phyloP scores from a whole-genome alignment of 2,888 invertebrate species.

The Agonopterix heracliana region DNA sequence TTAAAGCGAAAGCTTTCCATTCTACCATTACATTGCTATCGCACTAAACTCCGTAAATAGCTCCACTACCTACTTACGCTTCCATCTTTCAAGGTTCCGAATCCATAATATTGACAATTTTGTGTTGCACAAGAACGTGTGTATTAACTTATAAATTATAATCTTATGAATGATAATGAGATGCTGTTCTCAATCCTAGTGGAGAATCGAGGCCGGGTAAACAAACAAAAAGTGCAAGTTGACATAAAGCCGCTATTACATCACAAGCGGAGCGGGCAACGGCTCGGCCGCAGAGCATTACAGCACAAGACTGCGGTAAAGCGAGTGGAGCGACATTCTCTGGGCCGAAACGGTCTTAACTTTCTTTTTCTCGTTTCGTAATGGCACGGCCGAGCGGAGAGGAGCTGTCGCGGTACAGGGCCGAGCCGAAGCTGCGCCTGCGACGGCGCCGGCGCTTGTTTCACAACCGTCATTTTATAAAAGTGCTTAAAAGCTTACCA shows the following conservation, averaged over 20 bases:
- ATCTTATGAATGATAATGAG: slow-evolving; percentile 14
- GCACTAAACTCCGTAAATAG: not conserved
- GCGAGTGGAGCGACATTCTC: slow-evolving; percentile 50
- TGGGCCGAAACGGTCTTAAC: slow-evolving; percentile 50
- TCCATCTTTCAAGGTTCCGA: slow-evolving; percentile 8
- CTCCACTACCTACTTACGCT: not conserved
- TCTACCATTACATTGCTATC: not conserved
- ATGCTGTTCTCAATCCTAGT: slow-evolving; percentile 26
- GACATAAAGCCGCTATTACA: slow-evolving; percentile 36
- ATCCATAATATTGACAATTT: slow-evolving; percentile 6
- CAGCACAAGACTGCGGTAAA: slow-evolving; percentile 27
- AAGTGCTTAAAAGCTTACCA: not conserved
- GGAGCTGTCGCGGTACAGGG: slow-evolving; percentile 38
- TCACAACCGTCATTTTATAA: slow-evolving; percentile 25
- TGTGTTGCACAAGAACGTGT: slow-evolving; percentile 10
- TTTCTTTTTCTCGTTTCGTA: slow-evolving; percentile 69
- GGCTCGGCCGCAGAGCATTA: slow-evolving; percentile 29
- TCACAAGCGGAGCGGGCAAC: slow-evolving; percentile 35
- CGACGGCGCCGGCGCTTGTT: slow-evolving; percentile 26
- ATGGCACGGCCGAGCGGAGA: slow-evolving; percentile 56
- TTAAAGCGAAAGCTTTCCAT: slow-evolving; percentile 5
- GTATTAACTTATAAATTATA: slow-evolving; percentile 9
- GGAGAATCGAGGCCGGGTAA: slow-evolving; percentile 25
- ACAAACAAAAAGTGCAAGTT: slow-evolving; percentile 46
- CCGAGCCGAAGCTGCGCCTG: slow-evolving; percentile 22